Base-by-base conservation (phyloP, 2,797 vertebrate genomes). In the Sarcoramphus papa region DNA sequence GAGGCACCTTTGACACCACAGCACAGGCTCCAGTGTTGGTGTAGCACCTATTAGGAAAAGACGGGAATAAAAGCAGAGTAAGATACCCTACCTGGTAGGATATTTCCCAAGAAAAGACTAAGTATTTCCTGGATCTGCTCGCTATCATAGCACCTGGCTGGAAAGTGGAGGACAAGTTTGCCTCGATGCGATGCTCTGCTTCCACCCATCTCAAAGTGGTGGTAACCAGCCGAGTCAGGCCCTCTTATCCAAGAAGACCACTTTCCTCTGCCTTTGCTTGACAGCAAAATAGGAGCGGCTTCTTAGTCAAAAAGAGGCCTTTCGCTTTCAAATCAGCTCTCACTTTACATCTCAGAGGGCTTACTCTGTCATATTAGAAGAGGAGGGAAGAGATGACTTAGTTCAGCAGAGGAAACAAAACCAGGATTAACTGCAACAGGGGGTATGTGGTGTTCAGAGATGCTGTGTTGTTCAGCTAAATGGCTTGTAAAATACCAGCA, bases 101-200 rank as follows among this genome's bases (percentile, higher is more conserved):
- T 79, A 40, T 85, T 91, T 88, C 56, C 24, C 22, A 69, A 50
- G 21, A 65, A 62, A 80, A 90, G 14, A 15, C 5, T 16, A 74
- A 77, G 12, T 48, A 41, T 80, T 59, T 79, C 51, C 69, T 48
- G 40, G 53, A 31, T 64, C 63, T 25, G 4, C 40, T 62, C 5
- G 2, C 40, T 79, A 17, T 33, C 31, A 18, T 14, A 74, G 25
- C 30, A 90, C 4, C 30, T 0, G 1, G 11, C 8, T 31, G 22
- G 40, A 62, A 92, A 91, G 30, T 6, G 5, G 21, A 72, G 27
- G 33, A 60, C 18, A 28, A 3, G 4, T 50, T 69, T 62, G 16
- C 22, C 14, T 81, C 1, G 3, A 48, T 14, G 30, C 0, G 0
- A 20, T 64, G 77, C 31, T 57, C n/a, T 43, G 20, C 51, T 91